Percentiles rank a stretch among this genome's conserved stretches.
Conservation (phyloP, 2,888 invertebrate species). For the Stenoptilia bipunctidactyla region DNA sequence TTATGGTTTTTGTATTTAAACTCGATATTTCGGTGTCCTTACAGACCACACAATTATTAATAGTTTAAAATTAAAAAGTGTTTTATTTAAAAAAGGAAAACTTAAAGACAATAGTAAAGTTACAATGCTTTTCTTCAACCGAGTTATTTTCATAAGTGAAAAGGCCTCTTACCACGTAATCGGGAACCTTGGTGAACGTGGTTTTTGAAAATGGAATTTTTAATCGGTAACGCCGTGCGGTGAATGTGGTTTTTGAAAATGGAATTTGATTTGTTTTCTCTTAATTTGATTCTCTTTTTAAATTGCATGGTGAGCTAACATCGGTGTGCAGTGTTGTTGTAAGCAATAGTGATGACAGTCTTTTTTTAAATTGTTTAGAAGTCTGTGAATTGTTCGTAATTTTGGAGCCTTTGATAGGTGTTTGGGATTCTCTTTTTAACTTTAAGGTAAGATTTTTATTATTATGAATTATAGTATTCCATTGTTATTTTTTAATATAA, state of each 20-base stretch:
- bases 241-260: conserved; percentile 11
- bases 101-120: too few species aligned
- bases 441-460: conserved; percentile 12
- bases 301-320: neutral
- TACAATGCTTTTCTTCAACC: conserved; percentile 36
- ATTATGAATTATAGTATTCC: too few species aligned
- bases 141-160: conserved; percentile 51
- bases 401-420: neutral
- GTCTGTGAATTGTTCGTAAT: neutral
- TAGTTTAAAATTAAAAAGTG: too few species aligned
- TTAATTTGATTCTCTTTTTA: neutral
- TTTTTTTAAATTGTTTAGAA: neutral
- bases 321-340: neutral
- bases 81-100: too few species aligned
- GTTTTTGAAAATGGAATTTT: too few species aligned
- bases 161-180: too few species aligned
- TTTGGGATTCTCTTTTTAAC: conserved; percentile 1
- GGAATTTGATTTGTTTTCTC: conserved; percentile 14
- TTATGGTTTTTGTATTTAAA: too few species aligned
- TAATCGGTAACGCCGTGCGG: conserved; percentile 8
- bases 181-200: too few species aligned
- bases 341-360: neutral
- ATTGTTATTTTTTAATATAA: too few species aligned
- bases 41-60: too few species aligned
- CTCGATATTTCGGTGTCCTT: too few species aligned